phyloP scores from a whole-genome alignment of 2,113 vertebrate genomes.

The Eudyptes chrysolophus region DNA sequence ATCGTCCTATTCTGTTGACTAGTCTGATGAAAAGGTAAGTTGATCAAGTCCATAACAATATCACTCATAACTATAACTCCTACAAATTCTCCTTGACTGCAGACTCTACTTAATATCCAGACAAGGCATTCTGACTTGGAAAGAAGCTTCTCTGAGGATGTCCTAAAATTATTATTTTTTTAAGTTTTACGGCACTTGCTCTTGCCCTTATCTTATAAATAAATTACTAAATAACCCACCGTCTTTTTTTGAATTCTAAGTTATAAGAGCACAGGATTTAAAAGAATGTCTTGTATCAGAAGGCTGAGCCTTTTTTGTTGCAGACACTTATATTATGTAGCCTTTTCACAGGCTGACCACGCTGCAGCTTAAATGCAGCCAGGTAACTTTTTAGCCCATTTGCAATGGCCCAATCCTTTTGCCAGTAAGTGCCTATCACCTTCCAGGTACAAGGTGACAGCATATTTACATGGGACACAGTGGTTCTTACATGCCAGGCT shows the following conservation, averaged over 20 bases:
- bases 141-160: background rate
- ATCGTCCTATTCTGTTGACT: background rate
- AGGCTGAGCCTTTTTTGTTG: background rate
- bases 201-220: background rate
- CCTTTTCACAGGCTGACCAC: background rate
- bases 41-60: background rate
- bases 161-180: background rate
- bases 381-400: background rate
- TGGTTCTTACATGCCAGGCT: background rate
- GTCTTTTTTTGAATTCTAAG: background rate
- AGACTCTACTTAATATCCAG: background rate
- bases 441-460: background rate
- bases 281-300: background rate
- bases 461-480: background rate
- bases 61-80: background rate
- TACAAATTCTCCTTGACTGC: background rate
- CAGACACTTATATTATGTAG: background rate
- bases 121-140: background rate
- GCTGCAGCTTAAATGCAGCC: background rate
- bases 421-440: background rate
- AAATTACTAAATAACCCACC: fast-evolving
- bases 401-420: background rate
- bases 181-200: background rate
- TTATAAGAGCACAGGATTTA: background rate
- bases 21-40: constrained; percentile 9